Evolutionary conservation across 2,888 invertebrate species (phyloP).

Genomic region (Drosophila aldrichi): DNA sequence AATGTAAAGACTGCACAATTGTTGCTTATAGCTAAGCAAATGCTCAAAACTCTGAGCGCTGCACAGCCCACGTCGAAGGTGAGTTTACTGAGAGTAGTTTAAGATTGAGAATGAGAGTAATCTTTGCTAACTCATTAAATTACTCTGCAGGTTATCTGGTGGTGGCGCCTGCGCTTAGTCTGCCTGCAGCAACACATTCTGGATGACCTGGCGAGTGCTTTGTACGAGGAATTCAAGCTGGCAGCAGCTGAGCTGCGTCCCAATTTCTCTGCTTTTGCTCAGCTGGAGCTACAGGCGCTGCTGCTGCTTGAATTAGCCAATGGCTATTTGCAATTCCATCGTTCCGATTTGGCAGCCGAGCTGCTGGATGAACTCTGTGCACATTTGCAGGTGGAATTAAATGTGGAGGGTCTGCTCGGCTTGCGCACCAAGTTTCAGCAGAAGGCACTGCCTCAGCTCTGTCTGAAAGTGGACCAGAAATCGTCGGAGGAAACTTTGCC

Average conservation of each 20-base stretch:
- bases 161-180: conserved; percentile 91
- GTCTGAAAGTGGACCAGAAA: conserved; percentile 88
- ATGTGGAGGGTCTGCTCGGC: conserved; percentile 92
- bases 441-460: conserved; percentile 92
- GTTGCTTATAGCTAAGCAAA: conserved; percentile 83
- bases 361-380: conserved; percentile 88
- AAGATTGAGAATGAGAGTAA: not conserved
- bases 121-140: not conserved
- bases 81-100: not conserved
- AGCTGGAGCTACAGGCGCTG: conserved; percentile 85
- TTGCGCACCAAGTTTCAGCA: conserved; percentile 96
- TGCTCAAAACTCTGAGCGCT: conserved; percentile 83
- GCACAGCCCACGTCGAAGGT: conserved; percentile 78
- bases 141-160: conserved; percentile 63
- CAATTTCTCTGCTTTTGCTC: conserved; percentile 78
- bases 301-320: conserved; percentile 87
- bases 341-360: conserved; percentile 89
- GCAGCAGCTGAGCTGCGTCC: conserved; percentile 57
- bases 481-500: conserved; percentile 42
- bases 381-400: conserved; percentile 88
- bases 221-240: conserved; percentile 86
- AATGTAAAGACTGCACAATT: conserved; percentile 88
- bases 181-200: conserved; percentile 91
- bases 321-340: conserved; percentile 90
- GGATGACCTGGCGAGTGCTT: conserved; percentile 90